Base-by-base conservation (phyloP, 2,797 vertebrate species). In the Microctenopoma stevenorrisi region DNA sequence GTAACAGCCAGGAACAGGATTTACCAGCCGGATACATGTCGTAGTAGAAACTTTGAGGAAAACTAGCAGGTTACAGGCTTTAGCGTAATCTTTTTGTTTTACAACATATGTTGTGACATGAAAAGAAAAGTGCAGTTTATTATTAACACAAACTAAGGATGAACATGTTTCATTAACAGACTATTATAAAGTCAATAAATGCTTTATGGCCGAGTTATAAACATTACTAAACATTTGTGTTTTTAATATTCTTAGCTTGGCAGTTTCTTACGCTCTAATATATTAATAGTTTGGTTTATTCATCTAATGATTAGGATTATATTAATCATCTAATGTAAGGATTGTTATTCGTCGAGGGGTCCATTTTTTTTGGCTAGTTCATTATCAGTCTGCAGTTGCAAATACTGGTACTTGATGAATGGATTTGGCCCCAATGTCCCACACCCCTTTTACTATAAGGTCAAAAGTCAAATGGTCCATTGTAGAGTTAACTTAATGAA, bases 1-100 rank as follows among this genome's bases (percentile, higher is more conserved):
- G n/a, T 62, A 57, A 14, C 42, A 9, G 57, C 69, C 67, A 52
- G 40, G 48, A 68, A 64, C 68, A 56, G 52, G 42, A 61, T 74
- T 14, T 47, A 51, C 54, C 46, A 64, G 61, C 35, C 56, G 56
- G 9, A 72, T 48, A 7, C 49, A 67, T 59, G 75, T 42, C 60
- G 22, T 64, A 33, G 30, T 8, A 46, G 30, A 68, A 67, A 79
- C 63, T 46, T 14, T 54, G 30, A 46, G 16, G 44, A 46, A 46
- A 46, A 46, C 44, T n/a, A 8, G 18, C 28, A 49, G 7, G 10
- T 62, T 40, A 16, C 18, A 59, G 8, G 38, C 38, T 47, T 57
- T n/a, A 10, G 15, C 16, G 11, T 8, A 14, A 30, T 26, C 9
- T 30, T 25, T 3, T 35, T 47, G 13, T 5, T 22, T 52, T 30